Base-by-base conservation (phyloP, 2,797 vertebrate genomes). In the Aplochiton taeniatus region DNA sequence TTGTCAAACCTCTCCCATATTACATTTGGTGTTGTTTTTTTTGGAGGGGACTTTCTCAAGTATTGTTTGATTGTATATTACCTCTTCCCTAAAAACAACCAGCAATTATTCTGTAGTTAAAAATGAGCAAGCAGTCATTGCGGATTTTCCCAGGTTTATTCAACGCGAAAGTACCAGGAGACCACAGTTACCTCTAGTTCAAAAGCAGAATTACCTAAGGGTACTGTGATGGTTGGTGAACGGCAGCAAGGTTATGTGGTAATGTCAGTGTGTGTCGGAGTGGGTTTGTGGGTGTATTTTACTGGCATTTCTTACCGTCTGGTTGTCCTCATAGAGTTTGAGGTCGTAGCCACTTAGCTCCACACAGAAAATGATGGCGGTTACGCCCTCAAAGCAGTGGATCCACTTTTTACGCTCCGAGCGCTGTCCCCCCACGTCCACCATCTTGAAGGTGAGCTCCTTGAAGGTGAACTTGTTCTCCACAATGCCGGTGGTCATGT, bases 381-480 rank as follows among this genome's bases (percentile, higher is more conserved):
- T 99, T 78, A 99, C 98, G 4, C 98, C 98, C 87, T 99, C 98
- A 9, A 99, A 99, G 89, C 98, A 99, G 87, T 99, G 98, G 93
- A 99, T 99, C 97, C 97, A 99, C 85, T 99, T 99, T 91, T 99
- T 99, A 75, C 98, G 93, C 88, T 99, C 98, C 0, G 98, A 99
- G 43, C 98, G 92, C 89, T 99, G 97, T 42, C 98, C 98, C 4
- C 98, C 98, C 82, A 99, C 98, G 0, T 99, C 98, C 68, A 99
- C 98, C 98, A 99, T 99, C 93, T 99, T 99, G 93, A 99, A 99
- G 74, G 98, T 99, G 86, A 99, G 97, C 92, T 99, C 98, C 88
- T 99, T 99, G 92, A 99, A 99, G 84, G 98, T 99, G 91, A 99
- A 99, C 89, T 98, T 98, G 90, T 99, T 99, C 91, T 99, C 98